Conservation (phyloP, 1,140 invertebrate genomes). For the Camponotus floridanus region DNA sequence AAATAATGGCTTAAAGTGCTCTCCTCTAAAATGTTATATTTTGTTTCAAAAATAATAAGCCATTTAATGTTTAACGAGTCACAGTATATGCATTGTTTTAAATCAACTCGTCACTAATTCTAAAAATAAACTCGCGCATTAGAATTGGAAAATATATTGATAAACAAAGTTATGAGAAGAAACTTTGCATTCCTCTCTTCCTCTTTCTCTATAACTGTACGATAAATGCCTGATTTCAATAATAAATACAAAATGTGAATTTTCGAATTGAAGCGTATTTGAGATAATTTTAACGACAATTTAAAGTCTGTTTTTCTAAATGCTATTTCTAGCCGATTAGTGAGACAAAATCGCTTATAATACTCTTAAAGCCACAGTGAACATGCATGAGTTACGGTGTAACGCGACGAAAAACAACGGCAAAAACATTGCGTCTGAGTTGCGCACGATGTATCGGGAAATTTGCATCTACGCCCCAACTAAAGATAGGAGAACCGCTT, state of each 20-base stretch:
- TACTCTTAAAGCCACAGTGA: neutral
- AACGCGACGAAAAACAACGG: neutral
- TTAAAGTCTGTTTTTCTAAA: neutral
- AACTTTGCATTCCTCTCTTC: neutral
- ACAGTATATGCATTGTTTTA: too few relatives aligned
- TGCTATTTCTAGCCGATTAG: neutral
- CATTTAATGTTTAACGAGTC: too few relatives aligned
- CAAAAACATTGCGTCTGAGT: neutral
- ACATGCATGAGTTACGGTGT: neutral
- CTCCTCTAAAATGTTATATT: too few relatives aligned
- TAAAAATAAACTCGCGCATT: too few relatives aligned
- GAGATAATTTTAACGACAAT: neutral
- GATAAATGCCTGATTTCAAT: neutral
- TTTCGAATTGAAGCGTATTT: neutral
- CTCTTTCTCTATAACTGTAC: neutral
- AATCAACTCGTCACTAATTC: too few relatives aligned
- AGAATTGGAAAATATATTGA: neutral
- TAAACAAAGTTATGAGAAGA: neutral
- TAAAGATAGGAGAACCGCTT: constrained; percentile 5
- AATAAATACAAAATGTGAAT: neutral
- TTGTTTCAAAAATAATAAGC: too few relatives aligned
- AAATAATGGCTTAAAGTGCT: too few relatives aligned
- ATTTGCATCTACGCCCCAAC: constrained; percentile 10
- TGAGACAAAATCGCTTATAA: neutral
- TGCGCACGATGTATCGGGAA: constrained; percentile 27